Base-by-base conservation (phyloP, 1,140 invertebrate species). In the Asbolus verrucosus region DNA sequence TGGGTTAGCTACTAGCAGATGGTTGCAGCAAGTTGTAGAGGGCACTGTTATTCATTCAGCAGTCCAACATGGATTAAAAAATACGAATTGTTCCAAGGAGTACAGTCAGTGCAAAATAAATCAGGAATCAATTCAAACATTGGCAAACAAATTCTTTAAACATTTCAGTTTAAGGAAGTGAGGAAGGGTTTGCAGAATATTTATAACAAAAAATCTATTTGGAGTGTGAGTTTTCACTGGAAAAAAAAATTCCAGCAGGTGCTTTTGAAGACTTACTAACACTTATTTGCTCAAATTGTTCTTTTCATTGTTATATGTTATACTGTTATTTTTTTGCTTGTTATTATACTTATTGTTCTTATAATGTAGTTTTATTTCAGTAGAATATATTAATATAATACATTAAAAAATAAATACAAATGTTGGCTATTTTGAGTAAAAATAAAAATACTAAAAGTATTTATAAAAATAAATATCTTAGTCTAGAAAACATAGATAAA, bases 1-100 rank as follows among this genome's bases (percentile, higher is more conserved):
- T 67, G 79, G 80, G 5, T n/a, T 81, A 9, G 70, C 75, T 0
- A 76, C 72, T 13, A 80, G 73, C 59, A 31, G 71, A 30, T 80
- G 76, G 77, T 8, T 80, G 0, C 61, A 50, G 6, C 24, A 67
- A n/a, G 14, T 77, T 6, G 63, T 78, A 6, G 24, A 73, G 14
- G 73, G 72, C 0, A 76, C 78, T 3, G 33, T 71, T 1, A 63
- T 79, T 5, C 63, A 79, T 24, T 61, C 65, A 3, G 71, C 78
- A 6, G 33, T 79, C 6, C 33, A 66, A 5, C 71, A 67, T 54
- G 78, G 76, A 14, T 43, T 78, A 15, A 41, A 50, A 9, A 62
- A 67, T 6, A 30, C 16, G 6, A 72, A 75, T 59, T 79, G 78
- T 50, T 41, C 65, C 1, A 41, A 75, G 30, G 54, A 65, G 9